Percentiles rank a stretch among this genome's conserved stretches.
phyloP scores from a whole-genome alignment of 2,797 vertebrate species.

The Apodemus agrarius region DNA sequence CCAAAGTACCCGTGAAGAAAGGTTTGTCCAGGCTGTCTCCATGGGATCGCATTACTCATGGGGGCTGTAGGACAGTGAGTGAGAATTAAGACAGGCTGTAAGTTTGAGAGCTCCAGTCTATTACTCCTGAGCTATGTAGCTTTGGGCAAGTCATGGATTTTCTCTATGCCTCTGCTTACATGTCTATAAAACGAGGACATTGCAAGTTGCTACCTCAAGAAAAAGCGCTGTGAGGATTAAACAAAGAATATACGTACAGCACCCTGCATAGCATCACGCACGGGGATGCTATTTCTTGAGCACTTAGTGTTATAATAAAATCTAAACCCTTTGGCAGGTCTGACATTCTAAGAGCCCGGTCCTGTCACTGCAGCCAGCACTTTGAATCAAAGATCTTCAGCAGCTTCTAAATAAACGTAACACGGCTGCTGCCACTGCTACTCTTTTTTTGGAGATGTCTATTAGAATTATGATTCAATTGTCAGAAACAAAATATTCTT shows the following conservation, averaged over 20 bases:
- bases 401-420: constrained; percentile 74
- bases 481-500: constrained; percentile 81
- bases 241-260: not conserved
- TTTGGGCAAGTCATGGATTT: not conserved
- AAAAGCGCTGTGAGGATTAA: not conserved
- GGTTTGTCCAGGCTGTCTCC: not conserved
- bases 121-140: constrained; percentile 7
- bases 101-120: not conserved
- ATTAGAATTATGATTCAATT: constrained; percentile 79
- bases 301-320: constrained; percentile 70
- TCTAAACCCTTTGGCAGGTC: constrained; percentile 60
- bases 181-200: not conserved
- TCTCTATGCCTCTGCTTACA: constrained; percentile 36
- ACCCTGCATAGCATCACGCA: not conserved
- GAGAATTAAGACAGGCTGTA: not conserved
- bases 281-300: constrained; percentile 45
- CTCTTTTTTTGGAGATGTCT: constrained; percentile 78
- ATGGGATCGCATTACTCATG: not conserved
- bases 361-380: constrained; percentile 63
- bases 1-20: not conserved
- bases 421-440: constrained; percentile 64
- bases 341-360: constrained; percentile 63
- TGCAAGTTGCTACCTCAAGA: not conserved
- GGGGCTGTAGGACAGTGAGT: not conserved
- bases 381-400: constrained; percentile 74